Evolutionary conservation across 2,797 vertebrate species (phyloP).

Genomic region (Eremophila alpestris): DNA sequence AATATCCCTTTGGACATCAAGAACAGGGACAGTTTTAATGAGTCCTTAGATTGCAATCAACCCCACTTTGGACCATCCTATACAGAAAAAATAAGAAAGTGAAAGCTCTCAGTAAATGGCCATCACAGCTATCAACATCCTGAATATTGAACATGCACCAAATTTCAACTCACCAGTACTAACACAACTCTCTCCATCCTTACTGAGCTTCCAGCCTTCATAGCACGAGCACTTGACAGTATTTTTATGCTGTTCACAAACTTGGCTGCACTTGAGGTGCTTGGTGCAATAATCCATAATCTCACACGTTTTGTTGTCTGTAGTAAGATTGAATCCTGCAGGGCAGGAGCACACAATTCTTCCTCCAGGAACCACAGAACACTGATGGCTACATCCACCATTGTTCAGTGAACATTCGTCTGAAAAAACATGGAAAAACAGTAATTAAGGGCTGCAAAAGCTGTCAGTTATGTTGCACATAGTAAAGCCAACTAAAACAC

Average conservation of each 20-base stretch:
- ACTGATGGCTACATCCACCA: conserved; percentile 96
- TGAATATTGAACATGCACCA: neutral
- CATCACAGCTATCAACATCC: neutral
- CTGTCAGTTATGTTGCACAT: neutral
- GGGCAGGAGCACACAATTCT: conserved; percentile 94
- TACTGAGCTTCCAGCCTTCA: conserved; percentile 90
- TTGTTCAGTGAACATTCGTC: conserved; percentile 92
- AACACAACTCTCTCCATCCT: conserved; percentile 90
- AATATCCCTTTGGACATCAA: neutral
- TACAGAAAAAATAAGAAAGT: fast-evolving
- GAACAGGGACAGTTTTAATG: neutral
- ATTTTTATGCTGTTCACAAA: conserved; percentile 95
- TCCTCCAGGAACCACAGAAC: conserved; percentile 90
- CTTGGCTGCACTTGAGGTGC: conserved; percentile 94
- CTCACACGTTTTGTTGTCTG: conserved; percentile 92
- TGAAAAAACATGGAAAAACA: conserved; percentile 50
- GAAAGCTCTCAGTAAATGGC: neutral
- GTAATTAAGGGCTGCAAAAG: neutral
- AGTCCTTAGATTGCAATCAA: neutral
- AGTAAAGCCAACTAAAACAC: neutral
- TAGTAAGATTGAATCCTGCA: conserved; percentile 84
- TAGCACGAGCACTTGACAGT: conserved; percentile 97
- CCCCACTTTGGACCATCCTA: neutral
- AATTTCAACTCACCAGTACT: conserved; percentile 83
- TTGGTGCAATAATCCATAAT: conserved; percentile 91